Percentiles rank a stretch among this genome's conserved stretches.
phyloP scores from a whole-genome alignment of 2,888 invertebrate genomes.

The Aphidius colemani region DNA sequence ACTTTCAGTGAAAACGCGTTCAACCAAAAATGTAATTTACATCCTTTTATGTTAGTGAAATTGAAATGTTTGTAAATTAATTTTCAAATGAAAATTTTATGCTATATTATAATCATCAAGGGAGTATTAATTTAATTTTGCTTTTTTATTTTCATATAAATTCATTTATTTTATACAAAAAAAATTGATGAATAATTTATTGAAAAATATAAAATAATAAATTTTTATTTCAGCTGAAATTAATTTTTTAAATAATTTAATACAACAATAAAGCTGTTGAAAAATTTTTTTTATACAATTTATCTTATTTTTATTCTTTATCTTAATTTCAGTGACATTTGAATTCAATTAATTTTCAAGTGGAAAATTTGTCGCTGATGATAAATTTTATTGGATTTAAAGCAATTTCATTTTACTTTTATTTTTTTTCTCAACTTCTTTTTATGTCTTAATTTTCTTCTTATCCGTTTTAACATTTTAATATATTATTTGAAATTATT shows the following conservation, averaged over 20 bases:
- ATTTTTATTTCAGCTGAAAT: too few species aligned
- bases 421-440: too few species aligned
- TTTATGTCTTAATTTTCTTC: too few species aligned
- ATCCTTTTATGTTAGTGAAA: conserved; percentile 59
- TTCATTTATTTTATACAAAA: not conserved
- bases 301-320: conserved; percentile 37
- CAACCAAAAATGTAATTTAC: conserved; percentile 60
- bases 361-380: conserved; percentile 59
- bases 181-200: not conserved
- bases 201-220: not conserved
- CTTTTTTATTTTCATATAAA: not conserved
- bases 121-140: not conserved
- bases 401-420: conserved; percentile 52
- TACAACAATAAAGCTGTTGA: too few species aligned
- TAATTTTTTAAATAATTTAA: too few species aligned
- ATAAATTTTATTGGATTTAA: conserved; percentile 59
- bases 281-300: too few species aligned
- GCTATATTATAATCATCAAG: not conserved
- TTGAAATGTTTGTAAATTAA: conserved; percentile 61
- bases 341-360: conserved; percentile 58
- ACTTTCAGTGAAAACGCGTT: conserved; percentile 42
- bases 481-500: conserved; percentile 43
- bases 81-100: conserved; percentile 31
- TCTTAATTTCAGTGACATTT: conserved; percentile 36
- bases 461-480: conserved; percentile 37